Percentiles rank a stretch among this genome's conserved stretches.
phyloP scores from a whole-genome alignment of 2,888 invertebrate species.

The Drosophila anomelani region DNA sequence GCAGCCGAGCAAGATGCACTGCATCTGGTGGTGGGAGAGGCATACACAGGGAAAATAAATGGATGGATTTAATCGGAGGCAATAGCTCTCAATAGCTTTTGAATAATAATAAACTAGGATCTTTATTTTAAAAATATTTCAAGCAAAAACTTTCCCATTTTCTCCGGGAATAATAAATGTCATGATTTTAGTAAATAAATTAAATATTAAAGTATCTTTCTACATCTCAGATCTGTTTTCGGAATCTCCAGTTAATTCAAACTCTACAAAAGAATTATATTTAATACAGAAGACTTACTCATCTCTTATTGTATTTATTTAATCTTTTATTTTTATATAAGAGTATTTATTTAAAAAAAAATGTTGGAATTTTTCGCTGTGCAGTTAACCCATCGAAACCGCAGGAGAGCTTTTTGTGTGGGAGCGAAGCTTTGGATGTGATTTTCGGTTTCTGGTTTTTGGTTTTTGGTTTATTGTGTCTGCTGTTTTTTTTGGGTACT shows the following conservation, averaged over 20 bases:
- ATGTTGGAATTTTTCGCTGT: background rate
- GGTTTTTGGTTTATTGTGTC: conserved; percentile 14
- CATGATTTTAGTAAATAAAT: background rate
- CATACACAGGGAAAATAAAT: conserved; percentile 13
- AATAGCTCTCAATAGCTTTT: background rate
- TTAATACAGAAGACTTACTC: no score
- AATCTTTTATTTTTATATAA: background rate
- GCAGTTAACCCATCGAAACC: conserved; percentile 1
- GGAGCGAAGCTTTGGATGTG: conserved; percentile 70
- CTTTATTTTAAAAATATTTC: background rate
- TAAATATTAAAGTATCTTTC: background rate
- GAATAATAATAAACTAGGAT: background rate
- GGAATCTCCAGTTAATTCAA: background rate
- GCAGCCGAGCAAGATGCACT: conserved; percentile 47
- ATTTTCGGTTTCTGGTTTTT: conserved; percentile 7
- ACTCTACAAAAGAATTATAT: background rate
- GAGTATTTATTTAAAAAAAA: background rate
- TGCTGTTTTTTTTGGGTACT: conserved; percentile 51
- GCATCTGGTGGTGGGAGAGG: conserved; percentile 13
- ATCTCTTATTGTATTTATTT: background rate
- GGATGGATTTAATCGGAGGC: background rate
- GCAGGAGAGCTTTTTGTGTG: conserved; percentile 59
- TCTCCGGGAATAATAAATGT: background rate
- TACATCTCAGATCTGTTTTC: background rate
- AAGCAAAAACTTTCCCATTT: background rate